Percentiles rank a stretch among this genome's conserved stretches.
Evolutionary conservation across 2,888 invertebrate species (phyloP).

Genomic region (Meiosimyza platycephala): DNA sequence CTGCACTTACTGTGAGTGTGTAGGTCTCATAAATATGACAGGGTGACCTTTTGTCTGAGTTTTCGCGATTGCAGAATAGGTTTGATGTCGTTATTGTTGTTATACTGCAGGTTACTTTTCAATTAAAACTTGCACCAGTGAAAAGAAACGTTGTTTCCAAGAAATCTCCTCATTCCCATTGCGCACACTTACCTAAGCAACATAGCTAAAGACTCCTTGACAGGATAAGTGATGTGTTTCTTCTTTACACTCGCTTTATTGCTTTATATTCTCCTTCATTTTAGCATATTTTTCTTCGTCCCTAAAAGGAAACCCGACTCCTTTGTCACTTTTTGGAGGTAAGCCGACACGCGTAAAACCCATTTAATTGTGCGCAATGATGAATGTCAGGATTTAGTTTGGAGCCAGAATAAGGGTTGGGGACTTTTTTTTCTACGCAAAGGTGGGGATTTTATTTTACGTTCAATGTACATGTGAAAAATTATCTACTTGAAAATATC

Average conservation of each 20-base stretch:
- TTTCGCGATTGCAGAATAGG: background rate
- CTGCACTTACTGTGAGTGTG: conserved; percentile 18
- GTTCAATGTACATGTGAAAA: too few relatives aligned
- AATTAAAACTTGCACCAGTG: background rate
- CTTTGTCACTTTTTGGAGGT: conserved; percentile 26
- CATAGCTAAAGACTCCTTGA: background rate
- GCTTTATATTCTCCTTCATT: background rate
- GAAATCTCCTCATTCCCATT: conserved; percentile 5
- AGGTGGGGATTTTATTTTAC: too few relatives aligned
- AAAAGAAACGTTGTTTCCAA: background rate
- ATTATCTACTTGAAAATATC: too few relatives aligned
- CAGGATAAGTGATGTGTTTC: background rate
- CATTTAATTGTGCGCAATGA: conserved; percentile 49
- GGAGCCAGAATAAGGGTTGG: background rate
- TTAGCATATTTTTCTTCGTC: conserved; percentile 2
- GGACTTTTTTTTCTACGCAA: background rate
- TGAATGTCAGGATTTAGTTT: conserved; percentile 43
- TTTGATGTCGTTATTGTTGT: background rate
- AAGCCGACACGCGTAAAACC: conserved; percentile 45
- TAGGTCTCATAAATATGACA: conserved; percentile 29
- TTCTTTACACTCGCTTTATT: background rate
- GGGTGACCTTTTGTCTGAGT: conserved; percentile 9
- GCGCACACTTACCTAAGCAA: background rate
- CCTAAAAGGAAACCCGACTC: conserved; percentile 24
- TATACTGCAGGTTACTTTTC: background rate